A percentile compares a stretch with the other conserved stretches of the same genome.
Evolutionary conservation across 2,797 vertebrate species (phyloP).

Genomic region (Spinus olivaceus): DNA sequence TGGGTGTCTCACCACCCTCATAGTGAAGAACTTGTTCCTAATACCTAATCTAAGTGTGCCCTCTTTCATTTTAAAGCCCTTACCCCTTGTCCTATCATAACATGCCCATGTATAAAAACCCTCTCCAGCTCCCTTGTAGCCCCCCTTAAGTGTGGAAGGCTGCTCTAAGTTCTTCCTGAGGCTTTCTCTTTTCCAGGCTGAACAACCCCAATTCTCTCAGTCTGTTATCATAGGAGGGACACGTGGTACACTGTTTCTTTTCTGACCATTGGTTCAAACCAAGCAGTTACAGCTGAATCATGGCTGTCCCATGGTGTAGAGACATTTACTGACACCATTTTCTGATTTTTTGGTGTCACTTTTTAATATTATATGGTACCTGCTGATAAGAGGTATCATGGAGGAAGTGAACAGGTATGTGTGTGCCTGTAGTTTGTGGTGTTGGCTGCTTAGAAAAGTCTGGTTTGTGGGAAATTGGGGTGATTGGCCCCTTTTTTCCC

Average conservation of each 20-base stretch:
- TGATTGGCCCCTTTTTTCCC: rapidly evolving
- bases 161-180: neutral
- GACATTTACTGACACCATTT: neutral
- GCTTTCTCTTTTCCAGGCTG: neutral
- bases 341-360: neutral
- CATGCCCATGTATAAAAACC: neutral
- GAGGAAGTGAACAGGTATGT: neutral
- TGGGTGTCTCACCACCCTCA: neutral
- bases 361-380: neutral
- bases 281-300: neutral
- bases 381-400: neutral
- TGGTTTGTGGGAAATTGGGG: neutral
- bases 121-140: neutral
- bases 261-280: neutral
- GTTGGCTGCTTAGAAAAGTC: neutral
- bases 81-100: neutral
- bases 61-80: neutral
- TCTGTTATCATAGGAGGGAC: neutral
- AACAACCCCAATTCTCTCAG: neutral
- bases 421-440: neutral
- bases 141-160: neutral
- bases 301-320: neutral
- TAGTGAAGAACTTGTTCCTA: neutral
- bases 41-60: neutral
- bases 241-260: neutral